Evolutionary conservation across 2,113 vertebrate species (phyloP), one percentile per base, ranked within the genome.

Genomic region (Panthera leo): DNA sequence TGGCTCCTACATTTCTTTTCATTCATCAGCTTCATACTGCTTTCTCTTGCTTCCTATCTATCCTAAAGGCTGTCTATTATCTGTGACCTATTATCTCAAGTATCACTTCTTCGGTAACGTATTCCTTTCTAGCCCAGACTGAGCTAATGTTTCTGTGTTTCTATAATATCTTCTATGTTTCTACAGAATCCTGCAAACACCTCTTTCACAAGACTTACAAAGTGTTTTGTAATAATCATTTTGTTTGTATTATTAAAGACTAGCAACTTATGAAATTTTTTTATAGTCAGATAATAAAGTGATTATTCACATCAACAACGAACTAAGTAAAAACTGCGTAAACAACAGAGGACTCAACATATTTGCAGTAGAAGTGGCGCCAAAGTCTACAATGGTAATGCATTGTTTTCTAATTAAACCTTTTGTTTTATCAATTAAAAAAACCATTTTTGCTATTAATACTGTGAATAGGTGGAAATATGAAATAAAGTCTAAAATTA

Each of bases 291-390:
- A 99, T 97, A 99, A 99, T 95, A 99, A 99, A 98, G 99, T 99
- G 97, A 99, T 99, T 14, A 98, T 99, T 97, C 99, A 99, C 15
- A 97, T 99, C 71, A 99, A 99, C 98, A 99, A 99, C 3, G 99
- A 99, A 91, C 99, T 99, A 95, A 99, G 98, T 97, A 99, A 98
- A 98, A 99, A 99, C 98, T 99, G 99, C 96, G 70, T 99, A 3
- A 99, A 98, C 98, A 99, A 98, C 55, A 98, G 99, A 97, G 99
- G 99, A 61, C 98, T 99, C 95, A 98, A 45, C 25, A 97, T 99
- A 96, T 99, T 99, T 98, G 99, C 99, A 71, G 99, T 99, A 15
- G 99, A 99, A 98, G 99, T 99, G 95, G 99, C 99, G 84, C 98
- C 99, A 55, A 99, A 99, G 94, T 99, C 99, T 89, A 99, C 98